These are phyloP conservation scores for Amblyopsis hoosieri DNA, from an alignment of 2,797 vertebrate species.

Conservation along the genomic window DNA sequence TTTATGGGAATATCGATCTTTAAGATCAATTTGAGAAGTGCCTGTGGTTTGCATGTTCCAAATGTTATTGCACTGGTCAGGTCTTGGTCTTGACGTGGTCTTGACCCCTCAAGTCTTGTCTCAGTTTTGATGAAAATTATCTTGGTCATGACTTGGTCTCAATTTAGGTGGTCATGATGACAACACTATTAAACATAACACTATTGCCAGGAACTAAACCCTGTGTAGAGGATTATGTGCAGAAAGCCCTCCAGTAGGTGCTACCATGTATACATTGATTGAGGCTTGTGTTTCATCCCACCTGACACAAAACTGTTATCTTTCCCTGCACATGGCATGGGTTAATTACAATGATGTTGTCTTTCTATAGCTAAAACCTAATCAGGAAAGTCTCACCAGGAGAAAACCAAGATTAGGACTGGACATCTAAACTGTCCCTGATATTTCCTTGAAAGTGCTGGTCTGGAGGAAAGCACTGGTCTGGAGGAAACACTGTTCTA, in stretches of 20 bases:
- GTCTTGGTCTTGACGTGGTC: too few species aligned
- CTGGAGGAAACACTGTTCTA: constrained; percentile 7
- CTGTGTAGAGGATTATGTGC: constrained; percentile 42
- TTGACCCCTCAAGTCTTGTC: too few species aligned
- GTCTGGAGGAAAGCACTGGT: too few species aligned
- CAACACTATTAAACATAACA: constrained; percentile 45
- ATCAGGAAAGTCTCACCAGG: constrained; percentile 42
- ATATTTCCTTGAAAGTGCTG: constrained; percentile 35
- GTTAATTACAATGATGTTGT: constrained; percentile 56
- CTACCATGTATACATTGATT: constrained; percentile 45
- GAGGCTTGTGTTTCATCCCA: constrained; percentile 39
- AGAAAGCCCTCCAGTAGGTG: constrained; percentile 36
- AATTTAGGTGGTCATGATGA: not conserved
- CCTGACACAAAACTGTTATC: constrained; percentile 33
- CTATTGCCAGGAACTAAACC: constrained; percentile 35
- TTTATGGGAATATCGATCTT: too few species aligned
- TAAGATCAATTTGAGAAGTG: too few species aligned
- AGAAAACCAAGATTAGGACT: constrained; percentile 39
- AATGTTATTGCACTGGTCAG: too few species aligned
- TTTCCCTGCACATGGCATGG: constrained; percentile 40
- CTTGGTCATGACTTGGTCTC: too few species aligned
- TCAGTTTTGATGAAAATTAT: too few species aligned
- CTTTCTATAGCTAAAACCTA: constrained; percentile 32
- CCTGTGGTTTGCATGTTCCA: too few species aligned
- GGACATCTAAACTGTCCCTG: constrained; percentile 51